Evolutionary conservation across 2,797 vertebrate species (phyloP).

Genomic region (Aphelocoma californica): DNA sequence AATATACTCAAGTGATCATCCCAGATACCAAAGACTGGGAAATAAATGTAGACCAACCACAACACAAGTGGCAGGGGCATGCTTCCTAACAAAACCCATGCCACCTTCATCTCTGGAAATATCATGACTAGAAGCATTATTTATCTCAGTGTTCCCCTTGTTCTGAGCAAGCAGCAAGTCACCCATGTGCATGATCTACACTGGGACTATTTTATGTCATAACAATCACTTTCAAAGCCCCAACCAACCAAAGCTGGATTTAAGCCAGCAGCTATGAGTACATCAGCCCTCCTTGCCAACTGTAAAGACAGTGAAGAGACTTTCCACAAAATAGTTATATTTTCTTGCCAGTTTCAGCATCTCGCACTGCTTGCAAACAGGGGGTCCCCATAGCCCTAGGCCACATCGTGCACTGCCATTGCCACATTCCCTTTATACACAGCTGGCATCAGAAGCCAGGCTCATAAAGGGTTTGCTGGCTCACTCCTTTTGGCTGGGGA

Average conservation of each 20-base stretch:
- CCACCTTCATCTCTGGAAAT: background rate
- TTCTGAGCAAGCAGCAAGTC: background rate
- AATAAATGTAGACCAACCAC: background rate
- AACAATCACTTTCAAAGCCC: background rate
- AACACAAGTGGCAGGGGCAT: background rate
- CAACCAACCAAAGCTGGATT: background rate
- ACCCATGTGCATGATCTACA: background rate
- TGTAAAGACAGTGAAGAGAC: background rate
- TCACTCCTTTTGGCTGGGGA: background rate
- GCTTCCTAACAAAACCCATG: background rate
- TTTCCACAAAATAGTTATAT: background rate
- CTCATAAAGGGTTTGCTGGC: background rate
- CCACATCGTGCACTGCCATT: accelerated
- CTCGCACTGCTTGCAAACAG: background rate
- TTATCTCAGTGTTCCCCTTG: background rate
- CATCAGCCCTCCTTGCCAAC: background rate
- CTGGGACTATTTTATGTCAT: background rate
- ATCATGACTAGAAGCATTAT: background rate
- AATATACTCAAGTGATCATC: background rate
- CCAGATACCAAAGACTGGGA: background rate
- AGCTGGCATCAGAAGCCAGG: background rate
- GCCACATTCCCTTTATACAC: accelerated
- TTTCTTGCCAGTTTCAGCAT: background rate
- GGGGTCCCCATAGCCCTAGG: background rate
- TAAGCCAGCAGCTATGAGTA: background rate